phyloP scores from a whole-genome alignment of 2,113 vertebrate genomes.

The Larimichthys crocea region DNA sequence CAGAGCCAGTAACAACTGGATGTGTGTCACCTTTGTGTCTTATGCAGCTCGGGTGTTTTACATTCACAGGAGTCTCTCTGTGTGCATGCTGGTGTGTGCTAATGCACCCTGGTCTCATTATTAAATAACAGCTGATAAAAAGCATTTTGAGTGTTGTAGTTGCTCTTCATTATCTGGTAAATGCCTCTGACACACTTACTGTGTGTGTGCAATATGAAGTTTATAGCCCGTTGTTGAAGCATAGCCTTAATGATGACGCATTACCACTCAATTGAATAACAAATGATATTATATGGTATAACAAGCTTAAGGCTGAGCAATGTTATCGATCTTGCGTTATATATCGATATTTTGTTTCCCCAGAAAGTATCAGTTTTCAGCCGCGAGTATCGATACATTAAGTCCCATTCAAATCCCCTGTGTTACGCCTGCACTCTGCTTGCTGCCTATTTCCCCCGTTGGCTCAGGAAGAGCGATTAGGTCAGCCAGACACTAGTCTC shows the following conservation, averaged over 20 bases:
- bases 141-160: constrained; percentile 67
- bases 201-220: not conserved
- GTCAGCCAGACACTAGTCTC: no score
- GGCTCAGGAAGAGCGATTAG: no score
- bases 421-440: no score
- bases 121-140: constrained; percentile 77
- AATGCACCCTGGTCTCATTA: constrained; percentile 62
- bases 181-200: constrained; percentile 23
- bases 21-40: constrained; percentile 24
- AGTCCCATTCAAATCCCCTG: no score
- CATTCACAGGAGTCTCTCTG: constrained; percentile 32
- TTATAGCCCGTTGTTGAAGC: constrained; percentile 27
- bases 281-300: constrained; percentile 8
- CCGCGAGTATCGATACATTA: no score
- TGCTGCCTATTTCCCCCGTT: no score
- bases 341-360: no score
- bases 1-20: constrained; percentile 13
- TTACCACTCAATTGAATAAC: constrained; percentile 14
- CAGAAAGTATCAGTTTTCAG: no score
- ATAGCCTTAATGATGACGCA: constrained; percentile 8
- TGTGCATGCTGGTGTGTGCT: constrained; percentile 41
- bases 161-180: constrained; percentile 69
- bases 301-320: not conserved
- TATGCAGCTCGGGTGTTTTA: constrained; percentile 29
- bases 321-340: no score